Base-by-base conservation (phyloP, 2,888 invertebrate genomes). In the Himalopsyche anomala region DNA sequence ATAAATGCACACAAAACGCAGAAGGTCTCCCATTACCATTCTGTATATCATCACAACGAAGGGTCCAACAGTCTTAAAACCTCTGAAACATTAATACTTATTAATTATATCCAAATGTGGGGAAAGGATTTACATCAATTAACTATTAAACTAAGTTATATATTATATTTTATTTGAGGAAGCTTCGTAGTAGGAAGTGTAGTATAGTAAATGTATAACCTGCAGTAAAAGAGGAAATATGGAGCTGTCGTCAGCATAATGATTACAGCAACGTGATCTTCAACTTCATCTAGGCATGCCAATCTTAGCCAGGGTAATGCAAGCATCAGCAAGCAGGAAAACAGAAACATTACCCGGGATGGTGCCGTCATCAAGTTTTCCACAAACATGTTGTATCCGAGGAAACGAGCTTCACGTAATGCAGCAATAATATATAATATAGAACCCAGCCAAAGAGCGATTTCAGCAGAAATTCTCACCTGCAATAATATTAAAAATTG, bases 41-140 rank as follows among this genome's bases (percentile, higher is more conserved):
- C 99, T 95, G 92, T 99, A 99, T 89, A 99, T 98, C 99, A 99
- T 99, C 89, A 99, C 98, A n/a, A 99, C 99, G 95, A 99, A 99
- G 0, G 99, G 99, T 5, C 99, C 99, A 1, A 99, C 99, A 0
- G 99, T 98, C 92, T 98, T 98, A 92, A 99, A 98, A 17, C 99
- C 99, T 90, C 99, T 98, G 92, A 74, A 94, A 92, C 89, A 74
- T 36, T 38, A 15, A 15, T 38, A 15, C 3, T 45, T 15, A 15
- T 51, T 4, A 51, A 15, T 51, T 15, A 51, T 15, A 51, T 4
- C 8, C 4, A 15, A 45, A 6, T 45, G 45, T 9, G 45, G 45
- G 2, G 2, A 45, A 45, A 11, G 45, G 8, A 45, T 45, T 9
- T 8, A 45, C 6, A 45, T 45, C 9, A 45, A 45, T 45, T 42